Base-by-base conservation (phyloP, 2,888 invertebrate species). In the Diploptera punctata region DNA sequence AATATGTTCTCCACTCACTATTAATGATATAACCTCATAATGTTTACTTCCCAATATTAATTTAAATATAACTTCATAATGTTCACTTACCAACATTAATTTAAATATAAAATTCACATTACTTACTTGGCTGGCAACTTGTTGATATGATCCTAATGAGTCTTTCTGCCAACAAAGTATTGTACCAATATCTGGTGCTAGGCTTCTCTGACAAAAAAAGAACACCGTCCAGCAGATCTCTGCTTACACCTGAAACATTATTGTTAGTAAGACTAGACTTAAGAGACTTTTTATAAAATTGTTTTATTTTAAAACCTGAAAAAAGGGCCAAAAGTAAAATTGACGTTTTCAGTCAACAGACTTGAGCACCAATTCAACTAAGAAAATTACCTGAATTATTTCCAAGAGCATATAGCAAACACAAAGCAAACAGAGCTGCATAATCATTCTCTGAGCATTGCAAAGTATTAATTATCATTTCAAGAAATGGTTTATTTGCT, bases 401-500 rank as follows among this genome's bases (percentile, higher is more conserved):
- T 74, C 94, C 93, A 83, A 99, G 89, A 16, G 98, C 97, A 82
- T 97, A 97, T 49, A 99, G 88, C 73, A 99, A 86, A 83, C 97
- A 95, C 18, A 99, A 86, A 3, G 94, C 92, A 82, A 98, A 95
- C 73, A 99, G 85, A 5, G 98, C 92, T 60, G 94, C 90, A 81
- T 99, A 98, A 85, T 99, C 99, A 83, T 98, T 98, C 80, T 97
- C 97, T 13, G 87, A 87, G 81, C 96, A 95, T 80, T 95, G 93
- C 77, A 99, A 85, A 0, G 96, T 92, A 78, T 93, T 91, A 74
- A 97, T 86, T 65, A 98, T 90, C 4, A 95, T 93, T 82, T 97
- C 94, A 77, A 98, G 85, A 84, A 98, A 98, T 0, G 97, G 93
- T 78, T 91, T 90, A 76, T 85, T 88, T 24, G 85, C 84, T 61